These are phyloP conservation scores for Sphecodes monilicornis DNA, from an alignment of 2,888 invertebrate genomes.

Conservation along the genomic window DNA sequence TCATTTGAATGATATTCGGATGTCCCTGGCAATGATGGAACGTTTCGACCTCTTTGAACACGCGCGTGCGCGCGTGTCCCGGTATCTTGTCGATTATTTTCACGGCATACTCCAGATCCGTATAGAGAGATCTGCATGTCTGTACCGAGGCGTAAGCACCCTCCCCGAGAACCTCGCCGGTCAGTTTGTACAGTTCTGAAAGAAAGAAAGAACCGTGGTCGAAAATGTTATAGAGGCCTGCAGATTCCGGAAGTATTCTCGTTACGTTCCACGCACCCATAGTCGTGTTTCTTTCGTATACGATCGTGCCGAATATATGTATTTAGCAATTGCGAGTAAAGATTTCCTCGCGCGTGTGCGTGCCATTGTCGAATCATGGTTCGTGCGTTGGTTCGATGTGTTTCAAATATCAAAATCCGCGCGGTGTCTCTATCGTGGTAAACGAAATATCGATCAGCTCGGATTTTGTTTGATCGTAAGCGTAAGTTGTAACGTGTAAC, in stretches of 20 bases:
- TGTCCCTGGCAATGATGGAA: constrained; percentile 99
- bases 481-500: neutral
- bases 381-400: neutral
- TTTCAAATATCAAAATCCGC: neutral
- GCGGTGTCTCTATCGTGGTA: neutral
- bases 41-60: constrained; percentile 99
- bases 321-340: neutral
- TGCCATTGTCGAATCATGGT: neutral
- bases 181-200: constrained; percentile 96
- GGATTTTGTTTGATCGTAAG: constrained; percentile 32
- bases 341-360: neutral
- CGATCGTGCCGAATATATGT: neutral
- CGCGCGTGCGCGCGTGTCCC: constrained; percentile 96
- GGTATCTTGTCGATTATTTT: constrained; percentile 98
- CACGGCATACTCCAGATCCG: constrained; percentile 97
- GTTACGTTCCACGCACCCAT: neutral
- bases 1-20: constrained; percentile 98
- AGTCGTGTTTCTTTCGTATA: neutral
- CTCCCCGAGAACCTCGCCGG: constrained; percentile 97
- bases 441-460: neutral
- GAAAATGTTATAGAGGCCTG: neutral
- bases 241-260: neutral
- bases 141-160: constrained; percentile 98
- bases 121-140: constrained; percentile 96
- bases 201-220: constrained; percentile 57